Evolutionary conservation across 2,797 vertebrate genomes (phyloP).

Genomic region (Pachyuromys duprasi): DNA sequence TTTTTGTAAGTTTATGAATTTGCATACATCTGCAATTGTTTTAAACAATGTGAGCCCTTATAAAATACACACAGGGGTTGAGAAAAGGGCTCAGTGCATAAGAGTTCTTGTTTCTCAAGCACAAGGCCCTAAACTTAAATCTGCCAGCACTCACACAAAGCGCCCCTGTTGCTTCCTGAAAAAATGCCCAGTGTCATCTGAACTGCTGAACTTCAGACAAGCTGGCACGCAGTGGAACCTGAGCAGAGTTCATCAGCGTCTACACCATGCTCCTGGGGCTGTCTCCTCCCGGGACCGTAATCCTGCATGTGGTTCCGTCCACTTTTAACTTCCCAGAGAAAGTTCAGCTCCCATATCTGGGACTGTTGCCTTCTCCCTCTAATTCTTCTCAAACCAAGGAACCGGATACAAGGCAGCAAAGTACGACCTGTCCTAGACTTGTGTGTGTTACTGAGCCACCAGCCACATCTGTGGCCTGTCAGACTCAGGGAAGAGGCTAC

Average conservation of each 20-base stretch:
- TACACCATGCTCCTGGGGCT: too few relatives aligned
- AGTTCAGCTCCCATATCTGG: not conserved
- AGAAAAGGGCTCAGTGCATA: not conserved
- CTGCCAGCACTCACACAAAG: not conserved
- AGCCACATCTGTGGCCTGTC: not conserved
- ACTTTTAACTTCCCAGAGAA: not conserved
- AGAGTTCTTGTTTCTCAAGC: not conserved
- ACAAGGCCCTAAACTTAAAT: not conserved
- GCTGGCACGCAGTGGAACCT: not conserved
- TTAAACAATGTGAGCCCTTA: not conserved
- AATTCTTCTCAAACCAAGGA: constrained; percentile 13
- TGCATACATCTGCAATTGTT: not conserved
- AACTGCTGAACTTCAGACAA: constrained; percentile 23
- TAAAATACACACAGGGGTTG: not conserved
- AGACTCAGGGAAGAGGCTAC: not conserved
- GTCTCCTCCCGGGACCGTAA: not conserved
- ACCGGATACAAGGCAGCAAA: constrained; percentile 1
- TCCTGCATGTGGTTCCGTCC: not conserved
- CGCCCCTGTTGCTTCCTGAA: not conserved
- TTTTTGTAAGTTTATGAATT: not conserved
- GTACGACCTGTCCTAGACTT: constrained; percentile 51
- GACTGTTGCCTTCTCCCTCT: not conserved
- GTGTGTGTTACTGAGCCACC: not conserved
- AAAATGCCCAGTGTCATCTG: constrained; percentile 15
- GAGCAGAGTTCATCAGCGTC: not conserved